Base-by-base conservation (phyloP, 2,888 invertebrate genomes). In the Conus canariensis region DNA sequence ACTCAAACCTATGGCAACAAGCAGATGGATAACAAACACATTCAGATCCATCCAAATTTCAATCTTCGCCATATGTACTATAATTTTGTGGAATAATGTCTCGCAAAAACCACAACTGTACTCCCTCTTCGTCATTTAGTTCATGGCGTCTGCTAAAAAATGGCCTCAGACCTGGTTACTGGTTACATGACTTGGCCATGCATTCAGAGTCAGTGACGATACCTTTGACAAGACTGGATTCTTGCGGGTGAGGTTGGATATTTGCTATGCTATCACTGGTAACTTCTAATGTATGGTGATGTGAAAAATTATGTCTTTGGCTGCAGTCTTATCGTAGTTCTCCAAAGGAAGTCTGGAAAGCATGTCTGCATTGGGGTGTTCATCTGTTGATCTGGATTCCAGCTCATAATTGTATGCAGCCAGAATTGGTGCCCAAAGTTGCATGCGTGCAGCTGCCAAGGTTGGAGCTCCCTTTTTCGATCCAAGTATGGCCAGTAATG, bases 401-500 rank as follows among this genome's bases (percentile, higher is more conserved):
- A 96, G 94, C 9, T 91, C 90, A 91, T 95, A 96, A 85, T 94
- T 92, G 91, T 96, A 96, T 10, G 93, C 95, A 5, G 95, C 92
- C 25, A 96, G 90, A 8, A 92, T 92, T 0, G 93, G 60, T 0
- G 93, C 93, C 93, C 94, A 95, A 30, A 94, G 82, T 86, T 94
- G 94, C 16, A 95, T 91, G 19, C 95, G 89, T 60, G 93, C 93
- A 30, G 95, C 94, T 8, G 95, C 91, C 83, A 93, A 91, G 9
- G 93, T 91, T 22, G 95, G 94, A 16, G 95, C 92, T 12, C 92
- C 91, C 59, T 89, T 92, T 94, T 94, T 93, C 25, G 94, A 92
- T 89, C 93, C 92, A 90, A 96, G 95, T 70, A 96, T 95, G 6
- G 93, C 88, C 9, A 94, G 95, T 5, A 97, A 91, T 0, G 97